Base-by-base conservation (phyloP, 1,140 invertebrate genomes). In the Idris sp. region DNA sequence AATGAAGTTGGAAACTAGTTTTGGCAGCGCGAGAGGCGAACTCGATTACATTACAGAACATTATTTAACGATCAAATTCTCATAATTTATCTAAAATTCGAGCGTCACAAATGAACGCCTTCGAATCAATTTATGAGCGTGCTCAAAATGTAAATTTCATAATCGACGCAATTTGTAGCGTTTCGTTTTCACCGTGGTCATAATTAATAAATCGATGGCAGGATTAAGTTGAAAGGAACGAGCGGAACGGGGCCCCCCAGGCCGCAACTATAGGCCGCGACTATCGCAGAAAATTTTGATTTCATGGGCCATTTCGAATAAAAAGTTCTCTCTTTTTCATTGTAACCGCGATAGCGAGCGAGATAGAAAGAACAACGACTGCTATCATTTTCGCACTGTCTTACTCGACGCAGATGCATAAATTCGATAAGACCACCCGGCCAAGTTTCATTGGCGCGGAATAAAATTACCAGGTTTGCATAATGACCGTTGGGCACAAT, bases 361-460 rank as follows among this genome's bases (percentile, higher is more conserved):
- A 58, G 61, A 74, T 51, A 67, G 46, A 54, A 25, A 8, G 40
- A 44, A 54, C 46, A 65, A 58, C 46, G 14, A 51, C 30, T 30
- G 54, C 25, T 76, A 61, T 61, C 73, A 69, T 77, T 62, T 69
- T 68, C 58, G 53, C 58, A 38, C 46, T 38, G 65, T 65, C 74
- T 56, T 73, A 26, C 59, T 53, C 62, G 38, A 49, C 33, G 56
- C 56, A 73, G 73, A 80, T 79, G 77, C 75, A 78, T 79, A 80
- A 78, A 81, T 79, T 80, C 78, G 78, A 80, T 75, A 76, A 82
- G 72, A 71, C 78, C 73, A 58, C 65, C 59, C 58, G 74, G 67
- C 69, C 72, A 61, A 68, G 30, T 59, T 49, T 74, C 67, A 69
- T 40, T 69, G 26, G 38, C 54, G 16, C 22, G 43, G 41, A 49